phyloP scores from a whole-genome alignment of 1,140 invertebrate species.

The Pseudobourletiella spinata region DNA sequence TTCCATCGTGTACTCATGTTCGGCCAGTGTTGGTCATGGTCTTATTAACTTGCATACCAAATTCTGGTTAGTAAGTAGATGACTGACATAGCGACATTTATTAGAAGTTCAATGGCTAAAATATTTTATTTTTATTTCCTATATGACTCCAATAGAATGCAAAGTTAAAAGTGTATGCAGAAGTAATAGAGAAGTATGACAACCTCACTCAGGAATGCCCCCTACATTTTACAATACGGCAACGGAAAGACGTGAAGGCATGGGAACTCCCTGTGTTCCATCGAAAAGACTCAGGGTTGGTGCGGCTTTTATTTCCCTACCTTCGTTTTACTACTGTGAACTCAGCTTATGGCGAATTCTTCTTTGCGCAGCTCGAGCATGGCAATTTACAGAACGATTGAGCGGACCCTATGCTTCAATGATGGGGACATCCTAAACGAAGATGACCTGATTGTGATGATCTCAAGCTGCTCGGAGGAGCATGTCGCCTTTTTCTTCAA shows the following conservation, averaged over 20 bases:
- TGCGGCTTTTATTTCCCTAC: not conserved
- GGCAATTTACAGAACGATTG: not conserved
- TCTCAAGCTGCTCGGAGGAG: not conserved
- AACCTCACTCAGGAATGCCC: not conserved
- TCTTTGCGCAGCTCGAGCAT: not conserved
- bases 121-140: too few relatives aligned
- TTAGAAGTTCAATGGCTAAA: too few relatives aligned
- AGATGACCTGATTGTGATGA: slow-evolving; percentile 6
- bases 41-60: too few relatives aligned
- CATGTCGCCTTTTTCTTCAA: not conserved
- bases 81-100: too few relatives aligned
- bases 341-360: slow-evolving; percentile 4
- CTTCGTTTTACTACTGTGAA: not conserved
- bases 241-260: not conserved
- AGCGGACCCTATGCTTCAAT: not conserved
- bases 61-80: too few relatives aligned
- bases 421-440: not conserved
- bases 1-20: too few relatives aligned
- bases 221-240: not conserved
- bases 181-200: not conserved
- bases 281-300: not conserved
- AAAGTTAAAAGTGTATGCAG: slow-evolving; percentile 8
- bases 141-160: slow-evolving; percentile 11
- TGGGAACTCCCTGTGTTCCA: slow-evolving; percentile 4
- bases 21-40: too few relatives aligned